Evolutionary conservation across 2,888 invertebrate species (phyloP).

Genomic region (Cephus rjabovi): DNA sequence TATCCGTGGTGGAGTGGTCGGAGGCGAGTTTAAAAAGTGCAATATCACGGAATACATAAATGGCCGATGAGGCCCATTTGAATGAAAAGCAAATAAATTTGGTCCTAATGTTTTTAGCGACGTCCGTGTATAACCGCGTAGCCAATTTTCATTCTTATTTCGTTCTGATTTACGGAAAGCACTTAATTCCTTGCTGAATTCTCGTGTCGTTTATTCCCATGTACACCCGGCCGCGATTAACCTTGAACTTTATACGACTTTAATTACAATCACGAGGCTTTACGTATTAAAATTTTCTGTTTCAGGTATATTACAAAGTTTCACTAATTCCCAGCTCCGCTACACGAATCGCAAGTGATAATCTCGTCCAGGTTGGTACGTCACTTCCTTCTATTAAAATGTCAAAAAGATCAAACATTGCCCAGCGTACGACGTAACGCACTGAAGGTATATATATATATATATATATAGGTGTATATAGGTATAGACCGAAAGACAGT

Average conservation of each 20-base stretch:
- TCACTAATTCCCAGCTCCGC: background rate
- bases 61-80: conserved; percentile 62
- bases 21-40: conserved; percentile 58
- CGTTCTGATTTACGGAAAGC: conserved; percentile 10
- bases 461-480: background rate
- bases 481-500: background rate
- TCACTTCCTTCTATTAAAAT: background rate
- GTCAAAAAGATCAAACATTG: background rate
- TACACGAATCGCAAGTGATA: background rate
- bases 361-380: background rate
- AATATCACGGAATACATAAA: conserved; percentile 64
- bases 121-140: background rate
- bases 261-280: background rate
- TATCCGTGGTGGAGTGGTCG: conserved; percentile 44
- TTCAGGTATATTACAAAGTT: background rate
- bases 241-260: background rate
- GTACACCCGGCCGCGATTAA: no score
- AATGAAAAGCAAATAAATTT: conserved; percentile 64
- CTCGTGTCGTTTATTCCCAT: background rate
- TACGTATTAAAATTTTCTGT: background rate
- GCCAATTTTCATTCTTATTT: conserved; percentile 22
- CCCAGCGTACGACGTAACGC: no score
- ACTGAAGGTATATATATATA: no score
- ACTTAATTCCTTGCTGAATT: background rate
- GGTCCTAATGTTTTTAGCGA: conserved; percentile 24